Percentiles rank a stretch among this genome's conserved stretches.
Conservation (phyloP, 2,113 vertebrate genomes). For the Eulacestoma nigropectus region DNA sequence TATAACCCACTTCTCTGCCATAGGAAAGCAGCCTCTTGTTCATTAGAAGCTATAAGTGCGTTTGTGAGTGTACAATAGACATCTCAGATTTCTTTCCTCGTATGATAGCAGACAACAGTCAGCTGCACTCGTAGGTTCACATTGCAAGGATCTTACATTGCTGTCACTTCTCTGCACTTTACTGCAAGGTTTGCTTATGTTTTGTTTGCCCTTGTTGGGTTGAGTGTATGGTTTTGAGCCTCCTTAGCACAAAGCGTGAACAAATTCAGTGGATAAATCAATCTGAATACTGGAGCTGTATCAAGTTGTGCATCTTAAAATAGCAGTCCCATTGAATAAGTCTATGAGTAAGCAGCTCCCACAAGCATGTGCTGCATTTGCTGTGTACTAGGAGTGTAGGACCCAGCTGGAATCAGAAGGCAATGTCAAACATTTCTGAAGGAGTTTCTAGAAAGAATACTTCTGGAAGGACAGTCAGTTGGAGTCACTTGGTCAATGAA, state of each 20-base stretch:
- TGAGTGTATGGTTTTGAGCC: background rate
- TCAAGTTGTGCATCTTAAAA: slow-evolving; percentile 1
- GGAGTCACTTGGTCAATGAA: background rate
- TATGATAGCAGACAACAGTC: background rate
- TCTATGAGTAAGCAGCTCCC: background rate
- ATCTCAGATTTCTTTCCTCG: background rate
- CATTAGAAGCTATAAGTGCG: background rate
- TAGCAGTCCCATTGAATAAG: background rate
- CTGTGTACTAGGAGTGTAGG: background rate
- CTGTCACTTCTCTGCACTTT: background rate
- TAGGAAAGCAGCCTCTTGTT: background rate
- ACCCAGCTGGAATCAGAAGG: background rate
- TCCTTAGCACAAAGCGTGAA: background rate
- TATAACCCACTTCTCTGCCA: background rate
- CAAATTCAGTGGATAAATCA: background rate
- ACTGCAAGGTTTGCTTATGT: background rate
- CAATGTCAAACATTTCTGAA: background rate
- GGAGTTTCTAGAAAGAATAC: background rate
- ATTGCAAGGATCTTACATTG: background rate
- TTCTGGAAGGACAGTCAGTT: background rate
- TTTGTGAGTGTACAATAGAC: background rate
- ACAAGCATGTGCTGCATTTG: background rate
- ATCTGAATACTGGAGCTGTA: background rate
- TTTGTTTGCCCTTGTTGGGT: background rate
- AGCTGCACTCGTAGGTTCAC: background rate